phyloP scores from a whole-genome alignment of 2,797 vertebrate genomes.

The Antennarius maculatus region DNA sequence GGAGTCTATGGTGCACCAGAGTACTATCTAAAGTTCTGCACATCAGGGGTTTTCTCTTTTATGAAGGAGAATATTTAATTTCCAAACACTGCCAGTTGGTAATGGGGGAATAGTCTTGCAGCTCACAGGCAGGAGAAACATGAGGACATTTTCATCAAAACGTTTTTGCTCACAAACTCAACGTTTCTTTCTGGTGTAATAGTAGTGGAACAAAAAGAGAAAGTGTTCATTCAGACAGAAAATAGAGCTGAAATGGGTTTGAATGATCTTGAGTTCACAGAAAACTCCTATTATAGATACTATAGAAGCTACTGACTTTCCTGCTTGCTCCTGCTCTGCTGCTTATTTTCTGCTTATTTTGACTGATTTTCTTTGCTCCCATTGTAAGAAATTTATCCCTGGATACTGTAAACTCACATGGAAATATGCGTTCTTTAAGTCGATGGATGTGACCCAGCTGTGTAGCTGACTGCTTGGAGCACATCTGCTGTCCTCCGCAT shows the following conservation, averaged over 20 bases:
- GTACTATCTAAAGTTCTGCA: conserved; percentile 37
- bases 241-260: conserved; percentile 5
- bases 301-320: too few relatives aligned
- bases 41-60: conserved; percentile 45
- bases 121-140: conserved; percentile 25
- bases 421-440: too few relatives aligned
- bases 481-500: too few relatives aligned
- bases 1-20: conserved; percentile 26
- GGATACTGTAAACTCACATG: too few relatives aligned
- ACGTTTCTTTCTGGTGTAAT: conserved; percentile 23
- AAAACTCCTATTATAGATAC: too few relatives aligned
- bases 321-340: too few relatives aligned
- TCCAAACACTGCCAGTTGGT: conserved; percentile 42
- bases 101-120: conserved; percentile 39
- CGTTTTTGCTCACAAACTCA: conserved; percentile 1
- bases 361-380: too few relatives aligned
- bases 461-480: too few relatives aligned
- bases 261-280: neutral
- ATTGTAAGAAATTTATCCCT: too few relatives aligned
- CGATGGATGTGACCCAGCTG: too few relatives aligned
- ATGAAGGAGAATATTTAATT: conserved; percentile 67
- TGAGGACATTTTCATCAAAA: conserved; percentile 20
- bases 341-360: too few relatives aligned
- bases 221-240: conserved; percentile 17
- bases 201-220: conserved; percentile 21